These are phyloP conservation scores for Urocitellus parryii DNA, from an alignment of 2,113 vertebrate genomes.

Conservation along the genomic window DNA sequence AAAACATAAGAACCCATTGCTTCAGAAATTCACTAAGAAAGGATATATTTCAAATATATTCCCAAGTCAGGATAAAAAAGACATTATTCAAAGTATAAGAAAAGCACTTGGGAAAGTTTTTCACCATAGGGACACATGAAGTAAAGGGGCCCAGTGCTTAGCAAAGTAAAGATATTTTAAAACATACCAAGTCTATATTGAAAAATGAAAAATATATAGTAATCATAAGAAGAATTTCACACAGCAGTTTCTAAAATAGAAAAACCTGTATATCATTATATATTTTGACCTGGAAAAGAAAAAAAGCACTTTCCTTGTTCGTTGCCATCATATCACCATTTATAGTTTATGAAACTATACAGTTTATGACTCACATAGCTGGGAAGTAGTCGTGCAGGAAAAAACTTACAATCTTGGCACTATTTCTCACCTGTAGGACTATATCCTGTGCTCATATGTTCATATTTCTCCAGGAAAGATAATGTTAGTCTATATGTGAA, in stretches of 20 bases:
- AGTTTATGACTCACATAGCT: not conserved
- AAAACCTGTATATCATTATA: not conserved
- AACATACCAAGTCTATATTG: not conserved
- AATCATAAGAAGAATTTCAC: not conserved
- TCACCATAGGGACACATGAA: not conserved
- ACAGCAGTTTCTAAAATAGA: not conserved
- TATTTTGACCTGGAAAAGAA: constrained; percentile 14
- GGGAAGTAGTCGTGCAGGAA: not conserved
- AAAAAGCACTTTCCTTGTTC: not conserved
- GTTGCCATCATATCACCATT: not conserved
- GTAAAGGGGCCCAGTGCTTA: not conserved
- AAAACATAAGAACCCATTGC: not conserved
- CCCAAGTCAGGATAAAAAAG: not conserved
- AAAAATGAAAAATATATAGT: not conserved
- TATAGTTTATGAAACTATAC: not conserved
- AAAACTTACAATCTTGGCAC: not conserved
- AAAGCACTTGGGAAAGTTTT: not conserved
- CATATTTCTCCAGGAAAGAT: not conserved
- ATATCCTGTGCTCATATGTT: not conserved
- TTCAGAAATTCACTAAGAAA: not conserved
- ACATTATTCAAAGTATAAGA: constrained; percentile 1
- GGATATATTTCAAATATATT: not conserved
- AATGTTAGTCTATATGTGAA: constrained; percentile 36
- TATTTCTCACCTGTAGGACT: not conserved
- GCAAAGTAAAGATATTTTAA: constrained; percentile 13